Base-by-base conservation (phyloP, 2,113 vertebrate species). In the Centrocercus urophasianus region DNA sequence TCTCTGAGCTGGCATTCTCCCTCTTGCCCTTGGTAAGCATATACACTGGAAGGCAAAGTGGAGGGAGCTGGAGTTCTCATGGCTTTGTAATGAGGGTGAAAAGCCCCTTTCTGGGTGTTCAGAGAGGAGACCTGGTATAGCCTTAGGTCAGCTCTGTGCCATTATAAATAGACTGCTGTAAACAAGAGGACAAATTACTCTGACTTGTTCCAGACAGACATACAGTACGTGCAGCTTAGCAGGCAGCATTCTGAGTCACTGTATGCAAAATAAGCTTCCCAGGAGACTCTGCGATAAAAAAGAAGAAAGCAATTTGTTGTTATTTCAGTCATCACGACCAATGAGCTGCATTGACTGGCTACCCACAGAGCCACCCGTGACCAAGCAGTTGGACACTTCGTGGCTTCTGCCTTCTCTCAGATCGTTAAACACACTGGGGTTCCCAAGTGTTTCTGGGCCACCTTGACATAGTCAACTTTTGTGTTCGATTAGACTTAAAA, bases 201-300 rank as follows among this genome's bases (percentile, higher is more conserved):
- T 97, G 92, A 88, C 88, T 97, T 93, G 88, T 88, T 96, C 88
- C 94, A 96, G 94, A 95, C 91, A 96, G 94, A 81, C 93, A 89
- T 93, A 92, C 80, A 95, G 96, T 97, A 97, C 96, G 95, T 97
- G 97, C 97, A 90, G 92, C 76, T 96, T 93, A 76, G 95, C 96
- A 97, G 96, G 96, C 93, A 96, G 96, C 92, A 75, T 75, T 96
- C 90, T 97, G 95, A 96, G 94, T 97, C 96, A 97, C 93, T 94
- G 89, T 95, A 96, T 97, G 96, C 96, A 96, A 89, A 97, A 94
- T 85, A 87, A 91, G 92, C 65, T 83, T 97, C 97, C 96, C 94
- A 0, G 76, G 96, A 95, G 96, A 96, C 95, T 74, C 88, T 83
- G 93, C 74, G 19, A 95, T 86, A 77, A 90, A 90, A 94, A 13